These are phyloP conservation scores for Pantherophis alleghaniensis DNA, from an alignment of 2,797 vertebrate species.

Conservation along the genomic window DNA sequence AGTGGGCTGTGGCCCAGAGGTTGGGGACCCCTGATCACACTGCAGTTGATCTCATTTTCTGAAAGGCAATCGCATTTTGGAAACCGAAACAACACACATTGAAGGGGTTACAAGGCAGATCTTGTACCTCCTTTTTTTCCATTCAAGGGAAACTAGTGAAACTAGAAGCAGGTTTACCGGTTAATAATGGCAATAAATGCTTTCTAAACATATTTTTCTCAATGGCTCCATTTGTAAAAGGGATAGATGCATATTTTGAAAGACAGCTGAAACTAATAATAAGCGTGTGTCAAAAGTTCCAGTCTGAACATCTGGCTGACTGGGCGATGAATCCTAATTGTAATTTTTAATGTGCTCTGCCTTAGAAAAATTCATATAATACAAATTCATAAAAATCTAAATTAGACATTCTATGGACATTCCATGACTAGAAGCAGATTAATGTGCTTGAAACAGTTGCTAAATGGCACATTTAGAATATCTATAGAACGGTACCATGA, in stretches of 20 bases:
- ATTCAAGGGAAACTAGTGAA: not conserved
- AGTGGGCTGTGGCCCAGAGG: no score
- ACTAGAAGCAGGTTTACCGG: not conserved
- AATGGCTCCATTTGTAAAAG: not conserved
- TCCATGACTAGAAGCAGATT: not conserved
- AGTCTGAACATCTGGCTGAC: not conserved
- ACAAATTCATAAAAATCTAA: not conserved
- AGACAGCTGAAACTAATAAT: not conserved
- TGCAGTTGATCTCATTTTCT: not conserved
- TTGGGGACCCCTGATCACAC: no score
- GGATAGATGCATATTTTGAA: not conserved
- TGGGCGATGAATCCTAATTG: no score
- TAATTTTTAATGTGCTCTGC: not conserved
- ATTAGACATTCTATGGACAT: not conserved
- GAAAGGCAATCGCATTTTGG: not conserved
- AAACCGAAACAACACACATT: not conserved
- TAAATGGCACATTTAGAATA: not conserved
- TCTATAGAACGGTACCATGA: not conserved
- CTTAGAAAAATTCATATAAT: not conserved
- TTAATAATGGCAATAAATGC: not conserved
- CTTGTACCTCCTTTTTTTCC: not conserved
- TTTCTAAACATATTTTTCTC: not conserved
- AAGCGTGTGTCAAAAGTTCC: not conserved
- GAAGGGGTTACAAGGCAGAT: not conserved
- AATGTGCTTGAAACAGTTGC: not conserved